Base-by-base conservation (phyloP, 2,797 vertebrate genomes). In the Mallotus villosus region DNA sequence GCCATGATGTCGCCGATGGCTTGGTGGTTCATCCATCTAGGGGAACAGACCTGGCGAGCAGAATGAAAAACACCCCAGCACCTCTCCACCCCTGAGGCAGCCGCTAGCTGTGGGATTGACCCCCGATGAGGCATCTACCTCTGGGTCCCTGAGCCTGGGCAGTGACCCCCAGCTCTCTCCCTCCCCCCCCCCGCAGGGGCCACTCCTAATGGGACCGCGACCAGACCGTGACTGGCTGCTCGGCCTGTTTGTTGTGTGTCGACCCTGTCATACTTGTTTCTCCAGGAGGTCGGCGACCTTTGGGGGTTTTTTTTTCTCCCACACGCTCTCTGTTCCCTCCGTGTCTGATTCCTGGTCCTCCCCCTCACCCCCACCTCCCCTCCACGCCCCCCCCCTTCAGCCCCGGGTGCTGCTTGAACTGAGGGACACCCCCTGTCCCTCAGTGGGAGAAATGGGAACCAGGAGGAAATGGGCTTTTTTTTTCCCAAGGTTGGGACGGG, bases 371-470 rank as follows among this genome's bases (percentile, higher is more conserved):
- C 77, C 58, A 71, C 83, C 82, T 78, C 68, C 59, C 74, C 68
- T 74, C 72, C 65, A 22, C 46, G 4, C 41, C 11, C 84, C 81
- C 84, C 81, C 76, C 79, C 32, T 65, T 78, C 87, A 75, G 92
- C 92, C 91, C 32, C 76, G 71, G 91, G 91, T 88, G 74, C 81
- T 73, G 81, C 81, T 86, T 93, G 92, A 93, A 92, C 91, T 87
- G 86, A 86, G 80, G 87, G 91, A 90, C 88, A 83, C 86, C 80
- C 89, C 81, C 73, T 59, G 81, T 85, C 83, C 88, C 88, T 91
- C 89, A 85, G 90, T 87, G 87, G 90, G 92, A 90, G 89, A 89
- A 85, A 84, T 88, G 84, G 87, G 89, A 87, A 88, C 78, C 74
- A 78, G 74, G 79, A 89, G 91, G 91, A 91, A 92, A 89, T 87